phyloP scores from a whole-genome alignment of 2,888 invertebrate species.

The Biston stratarius region DNA sequence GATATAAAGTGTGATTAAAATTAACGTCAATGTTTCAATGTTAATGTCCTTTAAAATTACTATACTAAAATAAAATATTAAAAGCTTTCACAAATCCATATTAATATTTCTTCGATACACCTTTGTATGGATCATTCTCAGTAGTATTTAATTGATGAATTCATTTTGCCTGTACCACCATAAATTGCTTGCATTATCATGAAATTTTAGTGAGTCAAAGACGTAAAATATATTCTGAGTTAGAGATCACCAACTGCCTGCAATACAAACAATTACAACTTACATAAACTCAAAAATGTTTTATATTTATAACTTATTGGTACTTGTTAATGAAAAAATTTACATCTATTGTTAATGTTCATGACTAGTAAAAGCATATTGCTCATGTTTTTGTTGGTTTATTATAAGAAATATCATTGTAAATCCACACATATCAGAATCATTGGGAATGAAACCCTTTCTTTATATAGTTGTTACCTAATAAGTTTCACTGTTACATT shows the following conservation, averaged over 20 bases:
- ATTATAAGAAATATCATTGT: no score
- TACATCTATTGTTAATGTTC: neutral
- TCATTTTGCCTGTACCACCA: constrained; percentile 7
- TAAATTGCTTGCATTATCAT: constrained; percentile 42
- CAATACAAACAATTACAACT: constrained; percentile 79
- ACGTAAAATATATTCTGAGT: constrained; percentile 72
- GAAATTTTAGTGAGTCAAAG: constrained; percentile 61
- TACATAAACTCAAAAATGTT: constrained; percentile 37
- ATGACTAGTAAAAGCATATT: neutral
- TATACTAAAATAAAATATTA: neutral
- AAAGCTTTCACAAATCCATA: constrained; percentile 10
- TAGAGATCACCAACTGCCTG: constrained; percentile 85
- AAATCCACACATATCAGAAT: no score
- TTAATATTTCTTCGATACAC: constrained; percentile 21
- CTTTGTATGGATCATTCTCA: constrained; percentile 18
- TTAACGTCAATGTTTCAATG: constrained; percentile 30
- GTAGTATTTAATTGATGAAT: constrained; percentile 8
- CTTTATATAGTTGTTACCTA: neutral
- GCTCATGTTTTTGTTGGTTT: no score
- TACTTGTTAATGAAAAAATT: constrained; percentile 1
- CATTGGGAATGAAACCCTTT: neutral
- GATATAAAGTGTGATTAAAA: constrained; percentile 22
- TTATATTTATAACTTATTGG: constrained; percentile 3
- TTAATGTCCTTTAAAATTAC: constrained; percentile 17
- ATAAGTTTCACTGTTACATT: neutral